These are phyloP conservation scores for Buphagus erythrorhynchus DNA, from an alignment of 2,797 vertebrate species.

Conservation along the genomic window DNA sequence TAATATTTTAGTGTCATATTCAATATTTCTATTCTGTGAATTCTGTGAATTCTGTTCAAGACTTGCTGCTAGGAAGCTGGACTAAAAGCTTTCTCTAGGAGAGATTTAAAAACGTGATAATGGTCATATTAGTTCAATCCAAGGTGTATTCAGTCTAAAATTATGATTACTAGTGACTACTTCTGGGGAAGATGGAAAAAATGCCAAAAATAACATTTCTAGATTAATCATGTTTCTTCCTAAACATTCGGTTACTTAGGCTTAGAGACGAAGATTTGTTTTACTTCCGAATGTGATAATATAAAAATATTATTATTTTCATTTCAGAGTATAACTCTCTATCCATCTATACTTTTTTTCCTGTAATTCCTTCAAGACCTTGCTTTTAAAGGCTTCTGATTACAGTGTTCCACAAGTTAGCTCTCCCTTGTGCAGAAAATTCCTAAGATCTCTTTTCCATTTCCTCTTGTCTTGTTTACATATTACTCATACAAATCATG, in stretches of 20 bases:
- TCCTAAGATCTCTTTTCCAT: conserved; percentile 73
- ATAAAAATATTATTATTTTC: neutral
- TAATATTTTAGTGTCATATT: neutral
- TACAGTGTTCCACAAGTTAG: conserved; percentile 53
- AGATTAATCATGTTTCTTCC: neutral
- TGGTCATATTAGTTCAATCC: neutral
- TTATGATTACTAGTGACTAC: neutral
- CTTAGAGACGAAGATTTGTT: neutral
- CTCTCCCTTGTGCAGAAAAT: conserved; percentile 64
- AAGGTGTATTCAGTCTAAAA: neutral
- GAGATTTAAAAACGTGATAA: neutral
- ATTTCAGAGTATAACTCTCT: neutral
- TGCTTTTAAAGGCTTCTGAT: conserved; percentile 42
- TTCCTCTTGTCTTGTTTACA: conserved; percentile 57
- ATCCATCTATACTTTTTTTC: neutral
- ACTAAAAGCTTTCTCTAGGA: neutral
- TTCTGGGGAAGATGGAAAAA: neutral
- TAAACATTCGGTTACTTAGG: neutral
- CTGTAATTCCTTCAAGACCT: conserved; percentile 9
- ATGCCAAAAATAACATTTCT: neutral
- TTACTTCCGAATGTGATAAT: neutral
- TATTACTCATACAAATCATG: conserved; percentile 70
- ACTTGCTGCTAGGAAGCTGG: neutral
- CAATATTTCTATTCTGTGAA: neutral
- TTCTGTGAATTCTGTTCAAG: neutral